phyloP scores from a whole-genome alignment of 2,888 invertebrate species.

The Epistrophe grossulariae region DNA sequence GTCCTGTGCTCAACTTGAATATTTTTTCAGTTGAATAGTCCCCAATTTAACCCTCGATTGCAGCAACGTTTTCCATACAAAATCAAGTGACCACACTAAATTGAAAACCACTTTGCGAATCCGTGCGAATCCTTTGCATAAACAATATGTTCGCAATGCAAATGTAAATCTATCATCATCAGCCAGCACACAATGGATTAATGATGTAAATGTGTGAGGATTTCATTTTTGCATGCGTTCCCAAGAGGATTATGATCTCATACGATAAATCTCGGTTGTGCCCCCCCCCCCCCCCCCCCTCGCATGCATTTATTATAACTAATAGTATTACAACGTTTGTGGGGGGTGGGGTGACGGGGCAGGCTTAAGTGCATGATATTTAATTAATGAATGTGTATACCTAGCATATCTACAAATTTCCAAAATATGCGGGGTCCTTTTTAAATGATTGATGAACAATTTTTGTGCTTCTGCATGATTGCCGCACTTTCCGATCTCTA shows the following conservation, averaged over 20 bases:
- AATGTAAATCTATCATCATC: constrained; percentile 26
- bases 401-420: neutral
- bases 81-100: constrained; percentile 36
- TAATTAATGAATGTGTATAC: constrained; percentile 11
- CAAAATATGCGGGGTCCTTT: neutral
- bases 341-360: too few species aligned
- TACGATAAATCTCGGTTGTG: neutral
- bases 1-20: neutral
- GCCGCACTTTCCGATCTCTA: neutral
- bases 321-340: too few species aligned
- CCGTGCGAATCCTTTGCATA: constrained; percentile 36
- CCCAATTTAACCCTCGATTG: constrained; percentile 3
- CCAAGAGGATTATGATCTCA: constrained; percentile 21
- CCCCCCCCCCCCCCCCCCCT: neutral
- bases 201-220: constrained; percentile 19
- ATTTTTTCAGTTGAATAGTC: neutral
- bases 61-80: constrained; percentile 10
- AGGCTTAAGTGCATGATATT: constrained; percentile 28
- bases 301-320: neutral
- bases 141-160: constrained; percentile 44
- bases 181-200: constrained; percentile 1
- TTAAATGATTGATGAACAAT: neutral
- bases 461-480: neutral
- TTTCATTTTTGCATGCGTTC: constrained; percentile 1
- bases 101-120: constrained; percentile 26